Percentiles rank a stretch among this genome's conserved stretches.
phyloP scores from a whole-genome alignment of 2,113 vertebrate species.

The Barnardius zonarius region DNA sequence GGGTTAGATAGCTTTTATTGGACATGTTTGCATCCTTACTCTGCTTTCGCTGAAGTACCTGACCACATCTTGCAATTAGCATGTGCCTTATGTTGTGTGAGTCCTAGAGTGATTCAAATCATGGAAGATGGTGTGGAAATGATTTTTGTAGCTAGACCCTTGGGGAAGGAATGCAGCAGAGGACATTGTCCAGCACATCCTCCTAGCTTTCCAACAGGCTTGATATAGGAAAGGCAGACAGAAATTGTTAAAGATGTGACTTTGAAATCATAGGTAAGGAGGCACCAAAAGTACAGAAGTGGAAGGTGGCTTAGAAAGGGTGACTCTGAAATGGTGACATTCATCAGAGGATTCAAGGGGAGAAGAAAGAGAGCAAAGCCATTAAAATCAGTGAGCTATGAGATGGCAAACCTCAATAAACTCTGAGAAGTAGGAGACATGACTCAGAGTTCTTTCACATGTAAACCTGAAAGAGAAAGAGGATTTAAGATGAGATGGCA shows the following conservation, averaged over 20 bases:
- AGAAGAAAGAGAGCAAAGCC: background rate
- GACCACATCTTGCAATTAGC: background rate
- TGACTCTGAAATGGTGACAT: background rate
- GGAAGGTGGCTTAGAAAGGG: background rate
- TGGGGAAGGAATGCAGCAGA: background rate
- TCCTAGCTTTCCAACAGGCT: background rate
- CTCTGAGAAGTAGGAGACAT: background rate
- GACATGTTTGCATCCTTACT: background rate
- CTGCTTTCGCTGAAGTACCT: background rate
- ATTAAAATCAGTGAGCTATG: background rate
- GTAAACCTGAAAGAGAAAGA: background rate
- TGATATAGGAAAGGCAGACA: background rate
- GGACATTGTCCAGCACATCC: background rate
- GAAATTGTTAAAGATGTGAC: background rate
- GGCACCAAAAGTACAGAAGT: background rate
- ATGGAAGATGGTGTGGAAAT: background rate
- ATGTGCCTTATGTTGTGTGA: rapidly evolving
- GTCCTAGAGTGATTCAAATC: background rate
- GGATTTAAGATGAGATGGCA: background rate
- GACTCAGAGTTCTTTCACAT: background rate
- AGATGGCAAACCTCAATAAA: background rate
- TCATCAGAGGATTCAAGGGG: background rate
- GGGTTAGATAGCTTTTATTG: background rate
- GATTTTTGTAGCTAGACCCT: background rate
- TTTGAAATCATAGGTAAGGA: background rate